Evolutionary conservation across 2,113 vertebrate species (phyloP).

Genomic region (Sinocyclocheilus anshuiensis): DNA sequence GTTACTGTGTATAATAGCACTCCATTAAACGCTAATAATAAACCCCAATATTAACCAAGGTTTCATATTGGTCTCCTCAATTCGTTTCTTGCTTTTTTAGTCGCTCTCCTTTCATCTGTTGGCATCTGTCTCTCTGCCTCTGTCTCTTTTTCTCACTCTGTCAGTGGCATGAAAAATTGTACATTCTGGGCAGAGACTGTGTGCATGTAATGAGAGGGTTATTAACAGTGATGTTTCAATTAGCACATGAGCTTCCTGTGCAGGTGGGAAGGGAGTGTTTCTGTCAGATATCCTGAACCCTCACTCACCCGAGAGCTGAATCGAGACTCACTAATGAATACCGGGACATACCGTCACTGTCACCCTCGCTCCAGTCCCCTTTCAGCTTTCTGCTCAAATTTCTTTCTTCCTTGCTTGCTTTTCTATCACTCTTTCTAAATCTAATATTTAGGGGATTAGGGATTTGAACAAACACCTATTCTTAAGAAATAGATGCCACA

Average conservation of each 20-base stretch:
- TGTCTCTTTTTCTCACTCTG: background rate
- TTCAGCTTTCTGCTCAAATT: background rate
- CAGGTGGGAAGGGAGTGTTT: conserved; percentile 43
- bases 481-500: background rate
- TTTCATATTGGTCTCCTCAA: background rate
- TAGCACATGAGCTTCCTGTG: conserved; percentile 42
- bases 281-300: conserved; percentile 6
- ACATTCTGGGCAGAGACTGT: background rate
- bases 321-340: conserved; percentile 32
- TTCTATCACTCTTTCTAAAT: background rate
- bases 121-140: background rate
- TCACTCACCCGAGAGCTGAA: conserved; percentile 7
- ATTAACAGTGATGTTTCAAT: conserved; percentile 51
- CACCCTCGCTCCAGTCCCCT: background rate
- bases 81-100: background rate
- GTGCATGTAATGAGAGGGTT: conserved; percentile 36
- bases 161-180: conserved; percentile 15
- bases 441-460: background rate
- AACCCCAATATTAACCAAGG: background rate
- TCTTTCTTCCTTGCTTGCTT: background rate
- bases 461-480: background rate
- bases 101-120: background rate
- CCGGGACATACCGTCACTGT: background rate
- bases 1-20: background rate
- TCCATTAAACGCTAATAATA: conserved; percentile 28